phyloP scores from a whole-genome alignment of 2,888 invertebrate genomes.

The Cylindroiulus punctatus region DNA sequence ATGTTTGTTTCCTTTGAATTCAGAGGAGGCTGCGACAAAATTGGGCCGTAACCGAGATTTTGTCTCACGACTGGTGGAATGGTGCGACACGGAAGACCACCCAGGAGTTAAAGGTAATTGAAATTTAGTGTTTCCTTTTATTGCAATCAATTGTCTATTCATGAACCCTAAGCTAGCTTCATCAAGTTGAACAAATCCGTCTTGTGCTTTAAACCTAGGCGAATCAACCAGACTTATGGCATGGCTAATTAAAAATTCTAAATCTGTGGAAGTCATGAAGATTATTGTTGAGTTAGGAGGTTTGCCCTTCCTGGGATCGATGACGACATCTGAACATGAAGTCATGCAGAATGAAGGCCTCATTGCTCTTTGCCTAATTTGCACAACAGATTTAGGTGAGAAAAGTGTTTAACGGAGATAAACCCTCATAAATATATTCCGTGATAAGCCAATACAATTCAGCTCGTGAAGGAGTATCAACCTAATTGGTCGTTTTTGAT shows the following conservation, averaged over 20 bases:
- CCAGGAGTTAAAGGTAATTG: conserved; percentile 79
- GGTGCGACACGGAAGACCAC: conserved; percentile 81
- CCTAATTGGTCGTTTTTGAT: not conserved
- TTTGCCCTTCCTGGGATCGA: conserved; percentile 79
- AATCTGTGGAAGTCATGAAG: conserved; percentile 66
- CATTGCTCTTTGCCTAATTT: conserved; percentile 57
- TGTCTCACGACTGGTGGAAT: conserved; percentile 75
- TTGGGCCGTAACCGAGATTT: conserved; percentile 74
- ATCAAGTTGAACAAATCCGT: not conserved
- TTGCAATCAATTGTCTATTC: too few relatives aligned
- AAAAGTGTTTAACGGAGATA: not conserved
- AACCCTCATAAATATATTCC: not conserved
- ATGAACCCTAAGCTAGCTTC: not conserved
- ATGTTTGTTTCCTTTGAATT: conserved; percentile 13
- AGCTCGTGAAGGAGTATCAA: not conserved
- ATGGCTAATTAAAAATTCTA: conserved; percentile 78
- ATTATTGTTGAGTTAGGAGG: conserved; percentile 73
- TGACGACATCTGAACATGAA: conserved; percentile 83
- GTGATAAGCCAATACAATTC: not conserved
- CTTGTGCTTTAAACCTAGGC: conserved; percentile 61
- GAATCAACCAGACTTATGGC: conserved; percentile 66
- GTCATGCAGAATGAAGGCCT: conserved; percentile 73
- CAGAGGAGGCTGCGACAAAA: conserved; percentile 77
- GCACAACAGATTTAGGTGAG: conserved; percentile 56
- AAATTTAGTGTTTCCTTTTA: not conserved